Evolutionary conservation across 2,113 vertebrate genomes (phyloP).

Genomic region (Pygoscelis antarcticus): DNA sequence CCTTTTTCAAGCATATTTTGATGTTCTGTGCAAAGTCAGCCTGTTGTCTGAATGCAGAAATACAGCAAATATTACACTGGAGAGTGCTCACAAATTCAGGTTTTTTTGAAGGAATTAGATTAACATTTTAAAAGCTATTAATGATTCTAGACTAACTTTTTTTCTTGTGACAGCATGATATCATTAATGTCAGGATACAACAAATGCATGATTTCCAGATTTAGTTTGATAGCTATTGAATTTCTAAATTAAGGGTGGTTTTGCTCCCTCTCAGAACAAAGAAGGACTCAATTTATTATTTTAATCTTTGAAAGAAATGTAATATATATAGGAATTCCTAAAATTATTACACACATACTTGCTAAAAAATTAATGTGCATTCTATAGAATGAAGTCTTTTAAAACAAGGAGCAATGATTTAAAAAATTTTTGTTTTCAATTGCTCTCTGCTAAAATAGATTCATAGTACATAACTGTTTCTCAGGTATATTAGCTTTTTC

Average conservation of each 20-base stretch:
- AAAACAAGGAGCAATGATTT: neutral
- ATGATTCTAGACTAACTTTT: neutral
- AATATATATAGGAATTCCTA: neutral
- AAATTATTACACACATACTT: neutral
- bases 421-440: neutral
- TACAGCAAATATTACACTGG: neutral
- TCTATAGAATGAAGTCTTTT: neutral
- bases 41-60: neutral
- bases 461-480: neutral
- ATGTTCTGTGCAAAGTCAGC: neutral
- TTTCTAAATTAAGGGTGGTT: neutral
- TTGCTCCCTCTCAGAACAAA: neutral
- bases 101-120: neutral
- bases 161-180: neutral
- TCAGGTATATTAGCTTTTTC: neutral
- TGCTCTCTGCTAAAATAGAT: neutral
- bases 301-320: neutral
- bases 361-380: neutral
- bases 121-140: neutral
- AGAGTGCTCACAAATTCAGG: neutral
- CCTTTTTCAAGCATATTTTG: neutral
- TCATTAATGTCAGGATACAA: neutral
- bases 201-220: neutral
- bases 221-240: neutral
- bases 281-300: neutral